Conservation (phyloP, 2,888 invertebrate species). For the Muschampia plurimacula region DNA sequence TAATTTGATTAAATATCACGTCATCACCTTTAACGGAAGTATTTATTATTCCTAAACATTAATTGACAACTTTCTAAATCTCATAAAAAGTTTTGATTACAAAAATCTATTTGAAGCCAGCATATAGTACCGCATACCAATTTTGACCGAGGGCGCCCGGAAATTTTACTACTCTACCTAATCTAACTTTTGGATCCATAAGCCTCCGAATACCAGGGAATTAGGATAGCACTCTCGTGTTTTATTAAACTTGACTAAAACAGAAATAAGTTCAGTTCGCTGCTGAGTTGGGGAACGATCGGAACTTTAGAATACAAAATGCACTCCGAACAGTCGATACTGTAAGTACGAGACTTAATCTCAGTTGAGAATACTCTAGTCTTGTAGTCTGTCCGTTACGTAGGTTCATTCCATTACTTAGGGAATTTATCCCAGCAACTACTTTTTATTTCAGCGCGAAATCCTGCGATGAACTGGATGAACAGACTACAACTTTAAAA, state of each 20-base stretch:
- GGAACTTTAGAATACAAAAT: conserved; percentile 63
- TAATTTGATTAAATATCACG: too few relatives aligned
- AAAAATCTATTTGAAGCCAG: conserved; percentile 47
- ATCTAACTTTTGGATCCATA: conserved; percentile 50
- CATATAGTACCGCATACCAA: conserved; percentile 47
- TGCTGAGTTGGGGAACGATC: conserved; percentile 50
- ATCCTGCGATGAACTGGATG: conserved; percentile 50
- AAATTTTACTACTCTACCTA: conserved; percentile 42
- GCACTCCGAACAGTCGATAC: conserved; percentile 69
- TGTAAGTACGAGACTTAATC: conserved; percentile 76
- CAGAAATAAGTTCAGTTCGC: conserved; percentile 58
- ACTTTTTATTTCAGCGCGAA: conserved; percentile 55
- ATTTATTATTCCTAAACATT: background rate
- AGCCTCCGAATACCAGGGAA: conserved; percentile 45
- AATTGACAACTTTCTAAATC: conserved; percentile 4
- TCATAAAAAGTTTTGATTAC: conserved; percentile 18
- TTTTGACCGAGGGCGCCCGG: conserved; percentile 39
- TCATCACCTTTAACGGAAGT: too few relatives aligned
- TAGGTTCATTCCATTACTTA: conserved; percentile 60
- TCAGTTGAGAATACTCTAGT: conserved; percentile 70
- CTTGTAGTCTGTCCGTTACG: conserved; percentile 60
- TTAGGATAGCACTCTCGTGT: conserved; percentile 45
- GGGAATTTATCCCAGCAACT: conserved; percentile 57
- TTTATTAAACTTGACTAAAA: conserved; percentile 51
- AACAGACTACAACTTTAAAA: conserved; percentile 60